Conservation (phyloP, 1,140 invertebrate genomes). For the Heliconius hewitsoni region DNA sequence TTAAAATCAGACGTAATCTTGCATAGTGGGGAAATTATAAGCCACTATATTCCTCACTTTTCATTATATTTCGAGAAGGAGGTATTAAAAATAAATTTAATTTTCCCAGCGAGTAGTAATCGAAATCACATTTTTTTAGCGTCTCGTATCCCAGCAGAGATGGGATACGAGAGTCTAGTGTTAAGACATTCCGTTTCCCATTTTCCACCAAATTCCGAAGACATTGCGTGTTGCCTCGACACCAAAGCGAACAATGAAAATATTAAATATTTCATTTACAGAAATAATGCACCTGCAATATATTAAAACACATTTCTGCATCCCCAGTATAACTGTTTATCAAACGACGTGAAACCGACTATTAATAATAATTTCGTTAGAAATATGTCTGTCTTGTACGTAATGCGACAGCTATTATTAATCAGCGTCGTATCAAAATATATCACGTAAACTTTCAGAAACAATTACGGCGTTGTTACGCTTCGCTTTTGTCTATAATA, state of each 20-base stretch:
- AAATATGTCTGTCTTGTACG: not conserved
- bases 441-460: not conserved
- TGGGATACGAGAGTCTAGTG: not conserved
- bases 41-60: too few relatives aligned
- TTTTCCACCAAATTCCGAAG: not conserved
- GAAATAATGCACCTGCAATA: not conserved
- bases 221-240: not conserved
- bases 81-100: too few relatives aligned
- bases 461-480: not conserved
- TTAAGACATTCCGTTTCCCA: not conserved
- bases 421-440: slow-evolving; percentile 22
- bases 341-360: not conserved
- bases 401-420: slow-evolving; percentile 18
- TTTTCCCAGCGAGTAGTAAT: too few relatives aligned
- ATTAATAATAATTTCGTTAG: slow-evolving; percentile 1
- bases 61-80: too few relatives aligned
- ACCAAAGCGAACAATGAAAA: too few relatives aligned
- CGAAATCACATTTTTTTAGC: too few relatives aligned
- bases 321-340: not conserved
- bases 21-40: too few relatives aligned
- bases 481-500: not conserved
- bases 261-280: not conserved
- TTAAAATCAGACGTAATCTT: too few relatives aligned
- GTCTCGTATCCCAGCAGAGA: too few relatives aligned
- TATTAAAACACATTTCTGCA: not conserved